Conservation (phyloP, 2,888 invertebrate genomes). For the Trichacis sp. region DNA sequence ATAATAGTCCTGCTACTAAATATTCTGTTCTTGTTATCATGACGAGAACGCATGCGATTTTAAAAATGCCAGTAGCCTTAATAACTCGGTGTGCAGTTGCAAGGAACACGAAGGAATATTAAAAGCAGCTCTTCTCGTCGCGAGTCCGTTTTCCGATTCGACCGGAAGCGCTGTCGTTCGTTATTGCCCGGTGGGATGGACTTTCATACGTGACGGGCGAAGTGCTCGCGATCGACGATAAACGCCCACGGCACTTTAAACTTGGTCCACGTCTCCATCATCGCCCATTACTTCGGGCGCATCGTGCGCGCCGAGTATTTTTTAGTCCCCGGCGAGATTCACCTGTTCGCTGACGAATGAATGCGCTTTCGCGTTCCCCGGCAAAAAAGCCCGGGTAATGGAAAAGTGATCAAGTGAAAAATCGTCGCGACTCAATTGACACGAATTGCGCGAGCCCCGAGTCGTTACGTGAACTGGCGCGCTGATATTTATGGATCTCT, state of each 20-base stretch:
- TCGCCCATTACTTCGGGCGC: slow-evolving; percentile 22
- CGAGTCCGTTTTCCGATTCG: neutral
- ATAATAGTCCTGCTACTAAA: no score
- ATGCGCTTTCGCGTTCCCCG: neutral
- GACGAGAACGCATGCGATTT: no score
- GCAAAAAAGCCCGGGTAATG: slow-evolving; percentile 13
- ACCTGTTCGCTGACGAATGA: neutral
- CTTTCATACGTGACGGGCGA: slow-evolving; percentile 21
- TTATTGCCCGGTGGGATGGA: slow-evolving; percentile 17
- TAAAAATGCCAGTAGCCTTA: neutral
- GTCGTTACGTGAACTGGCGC: slow-evolving; percentile 9
- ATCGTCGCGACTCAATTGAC: slow-evolving; percentile 42
- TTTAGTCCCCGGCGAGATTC: neutral
- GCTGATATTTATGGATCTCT: neutral
- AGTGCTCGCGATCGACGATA: slow-evolving; percentile 30
- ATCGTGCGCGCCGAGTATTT: slow-evolving; percentile 1
- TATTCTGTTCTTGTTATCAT: no score
- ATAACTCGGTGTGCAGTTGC: slow-evolving; percentile 1
- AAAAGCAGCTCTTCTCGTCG: slow-evolving; percentile 22
- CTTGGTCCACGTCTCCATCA: slow-evolving; percentile 29
- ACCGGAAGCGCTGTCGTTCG: slow-evolving; percentile 20
- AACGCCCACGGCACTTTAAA: slow-evolving; percentile 23
- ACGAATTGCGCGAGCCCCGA: no score
- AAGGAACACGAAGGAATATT: slow-evolving; percentile 26
- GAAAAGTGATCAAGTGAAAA: slow-evolving; percentile 18